These are phyloP conservation scores for Peromyscus polionotus DNA, from an alignment of 2,113 vertebrate species.

Conservation along the genomic window DNA sequence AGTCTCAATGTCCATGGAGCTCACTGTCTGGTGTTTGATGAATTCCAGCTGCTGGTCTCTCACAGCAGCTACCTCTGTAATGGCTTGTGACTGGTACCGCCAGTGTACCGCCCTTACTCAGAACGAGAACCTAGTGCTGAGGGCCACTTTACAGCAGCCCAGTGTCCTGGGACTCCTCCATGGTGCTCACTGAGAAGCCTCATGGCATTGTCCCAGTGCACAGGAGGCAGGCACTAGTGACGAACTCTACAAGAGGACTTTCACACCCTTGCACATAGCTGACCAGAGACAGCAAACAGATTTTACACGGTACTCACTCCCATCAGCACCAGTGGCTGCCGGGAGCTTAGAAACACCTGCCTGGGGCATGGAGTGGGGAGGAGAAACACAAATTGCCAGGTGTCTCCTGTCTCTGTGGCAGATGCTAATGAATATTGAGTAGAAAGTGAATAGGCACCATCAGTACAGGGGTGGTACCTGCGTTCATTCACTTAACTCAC, in stretches of 20 bases:
- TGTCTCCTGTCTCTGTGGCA: background rate
- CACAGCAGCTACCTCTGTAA: background rate
- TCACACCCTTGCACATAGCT: background rate
- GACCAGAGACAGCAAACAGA: background rate
- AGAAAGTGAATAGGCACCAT: fast-evolving
- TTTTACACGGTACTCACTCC: background rate
- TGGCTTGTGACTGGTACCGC: background rate
- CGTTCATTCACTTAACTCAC: background rate
- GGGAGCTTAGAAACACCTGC: background rate
- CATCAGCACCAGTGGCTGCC: background rate
- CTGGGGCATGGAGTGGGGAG: background rate
- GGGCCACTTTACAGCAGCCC: background rate
- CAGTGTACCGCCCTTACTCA: background rate
- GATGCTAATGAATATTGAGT: background rate
- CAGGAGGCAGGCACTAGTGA: fast-evolving
- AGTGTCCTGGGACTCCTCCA: background rate
- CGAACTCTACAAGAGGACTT: background rate
- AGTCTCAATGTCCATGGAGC: background rate
- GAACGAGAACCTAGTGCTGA: background rate
- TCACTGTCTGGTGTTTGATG: background rate
- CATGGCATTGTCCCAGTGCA: fast-evolving
- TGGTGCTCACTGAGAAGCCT: fast-evolving
- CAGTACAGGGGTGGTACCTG: background rate
- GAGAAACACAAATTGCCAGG: fast-evolving
- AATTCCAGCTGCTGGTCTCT: too few species aligned